Evolutionary conservation across 2,113 vertebrate species (phyloP), one percentile per base, ranked within the genome.

Genomic region (Callorhinus ursinus): DNA sequence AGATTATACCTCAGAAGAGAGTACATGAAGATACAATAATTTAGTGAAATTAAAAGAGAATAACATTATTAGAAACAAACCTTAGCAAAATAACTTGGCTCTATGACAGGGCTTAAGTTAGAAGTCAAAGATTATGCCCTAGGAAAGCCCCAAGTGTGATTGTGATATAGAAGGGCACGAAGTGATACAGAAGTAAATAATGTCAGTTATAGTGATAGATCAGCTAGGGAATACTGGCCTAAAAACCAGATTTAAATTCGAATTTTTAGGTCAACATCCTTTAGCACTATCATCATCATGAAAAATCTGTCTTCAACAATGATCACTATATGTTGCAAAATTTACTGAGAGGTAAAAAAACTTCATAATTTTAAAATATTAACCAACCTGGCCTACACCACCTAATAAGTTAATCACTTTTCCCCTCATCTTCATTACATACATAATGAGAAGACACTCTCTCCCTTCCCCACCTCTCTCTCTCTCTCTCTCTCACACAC

Each of bases 81-180:
- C 28, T 80, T 67, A 86, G 51, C 49, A 95, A 93, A 97, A 69
- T 96, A 91, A 95, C 12, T 72, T 84, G 55, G 24, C 51, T 97
- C 36, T 93, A 76, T 42, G 49, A 88, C 21, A 87, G 14, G 39
- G 39, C 36, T 96, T 85, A 81, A 55, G 19, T 81, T 94, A 93
- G 61, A 97, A 95, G 39, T 81, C 69, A 94, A 96, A 87, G 71
- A 46, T 14, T 53, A 80, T 6, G 71, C 8, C 85, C 22, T 74
- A 89, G 24, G 21, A 90, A 94, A 89, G 83, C 5, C n/a, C 42
- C 36, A 67, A 74, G 61, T 90, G 26, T 83, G 39, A 86, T 28
- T 92, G 39, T 95, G 55, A 96, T 26, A 61, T 15, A 22, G 51
- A 19, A 95, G 19, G 15, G 67, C 59, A 77, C 6, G 7, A 88